These are phyloP conservation scores for Astropecten irregularis DNA, from an alignment of 53 echinoderm and acorn worm genomes.

Conservation along the genomic window DNA sequence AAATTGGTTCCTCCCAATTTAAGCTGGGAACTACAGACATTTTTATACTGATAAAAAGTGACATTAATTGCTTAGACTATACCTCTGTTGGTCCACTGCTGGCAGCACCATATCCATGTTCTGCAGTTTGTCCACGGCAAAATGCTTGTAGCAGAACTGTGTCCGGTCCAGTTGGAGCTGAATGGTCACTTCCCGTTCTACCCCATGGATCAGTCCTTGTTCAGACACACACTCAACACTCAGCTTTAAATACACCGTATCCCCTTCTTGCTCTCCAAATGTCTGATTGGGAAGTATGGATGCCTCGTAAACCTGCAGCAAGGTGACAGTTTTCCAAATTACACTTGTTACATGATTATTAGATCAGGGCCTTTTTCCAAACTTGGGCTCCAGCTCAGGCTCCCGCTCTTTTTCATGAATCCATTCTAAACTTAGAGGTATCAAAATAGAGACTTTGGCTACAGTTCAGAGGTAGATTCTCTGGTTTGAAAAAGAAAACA, in stretches of 20 bases:
- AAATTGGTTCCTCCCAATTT: neutral
- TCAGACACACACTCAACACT: conserved; percentile 55
- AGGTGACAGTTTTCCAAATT: too few species aligned
- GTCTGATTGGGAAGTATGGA: conserved; percentile 35
- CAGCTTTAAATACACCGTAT: conserved; percentile 64
- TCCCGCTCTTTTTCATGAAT: too few species aligned
- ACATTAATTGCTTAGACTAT: neutral
- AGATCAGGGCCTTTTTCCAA: too few species aligned
- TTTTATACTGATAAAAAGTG: neutral
- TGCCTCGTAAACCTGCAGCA: conserved; percentile 7
- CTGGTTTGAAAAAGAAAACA: too few species aligned
- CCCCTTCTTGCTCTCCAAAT: conserved; percentile 16
- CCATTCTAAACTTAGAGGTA: too few species aligned
- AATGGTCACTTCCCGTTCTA: conserved; percentile 30
- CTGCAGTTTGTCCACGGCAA: conserved; percentile 71
- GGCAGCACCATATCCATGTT: conserved; percentile 76
- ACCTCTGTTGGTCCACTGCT: conserved; percentile 39
- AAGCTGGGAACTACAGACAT: neutral
- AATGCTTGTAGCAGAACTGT: conserved; percentile 74
- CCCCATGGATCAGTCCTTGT: neutral
- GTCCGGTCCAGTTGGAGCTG: conserved; percentile 80
- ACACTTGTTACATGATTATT: too few species aligned
- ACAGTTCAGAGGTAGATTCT: too few species aligned
- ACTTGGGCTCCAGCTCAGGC: too few species aligned
- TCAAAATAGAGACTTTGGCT: too few species aligned